Percentiles rank a stretch among this genome's conserved stretches.
Conservation (phyloP, 2,113 vertebrate genomes). For the Aegotheles bennettii region DNA sequence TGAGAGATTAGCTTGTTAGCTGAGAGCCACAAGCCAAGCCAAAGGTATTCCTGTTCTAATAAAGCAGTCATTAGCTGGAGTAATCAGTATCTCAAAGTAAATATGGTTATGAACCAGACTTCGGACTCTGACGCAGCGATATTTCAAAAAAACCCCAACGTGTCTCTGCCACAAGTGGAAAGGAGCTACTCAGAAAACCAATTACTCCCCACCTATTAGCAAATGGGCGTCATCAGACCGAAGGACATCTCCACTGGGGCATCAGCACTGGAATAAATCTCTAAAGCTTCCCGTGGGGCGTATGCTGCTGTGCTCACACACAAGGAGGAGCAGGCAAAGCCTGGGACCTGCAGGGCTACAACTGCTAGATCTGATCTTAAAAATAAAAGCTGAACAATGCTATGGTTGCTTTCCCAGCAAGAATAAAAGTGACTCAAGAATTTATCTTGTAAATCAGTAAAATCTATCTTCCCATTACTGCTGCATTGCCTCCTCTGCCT, state of each 20-base stretch:
- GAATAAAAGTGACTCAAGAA: no score
- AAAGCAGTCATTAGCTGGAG: not conserved
- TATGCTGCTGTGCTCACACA: no score
- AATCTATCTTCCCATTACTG: no score
- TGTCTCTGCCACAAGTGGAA: not conserved
- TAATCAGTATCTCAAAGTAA: not conserved
- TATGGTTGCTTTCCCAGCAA: rapidly evolving
- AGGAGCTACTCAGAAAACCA: not conserved
- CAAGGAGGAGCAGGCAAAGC: not conserved
- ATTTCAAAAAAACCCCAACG: not conserved
- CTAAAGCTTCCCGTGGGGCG: not conserved
- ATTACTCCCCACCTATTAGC: not conserved
- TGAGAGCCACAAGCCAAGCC: not conserved
- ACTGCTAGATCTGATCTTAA: no score
- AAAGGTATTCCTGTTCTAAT: not conserved
- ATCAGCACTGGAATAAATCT: not conserved
- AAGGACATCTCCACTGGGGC: not conserved
- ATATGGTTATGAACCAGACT: not conserved
- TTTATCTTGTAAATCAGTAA: no score
- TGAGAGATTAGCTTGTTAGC: not conserved
- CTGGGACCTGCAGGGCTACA: not conserved
- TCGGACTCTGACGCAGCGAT: not conserved
- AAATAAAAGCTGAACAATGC: not conserved
- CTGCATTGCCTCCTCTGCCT: no score
- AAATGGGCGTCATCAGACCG: not conserved